Evolutionary conservation across 1,140 invertebrate species (phyloP), one percentile per base, ranked within the genome.

Genomic region (Polyergus mexicanus): DNA sequence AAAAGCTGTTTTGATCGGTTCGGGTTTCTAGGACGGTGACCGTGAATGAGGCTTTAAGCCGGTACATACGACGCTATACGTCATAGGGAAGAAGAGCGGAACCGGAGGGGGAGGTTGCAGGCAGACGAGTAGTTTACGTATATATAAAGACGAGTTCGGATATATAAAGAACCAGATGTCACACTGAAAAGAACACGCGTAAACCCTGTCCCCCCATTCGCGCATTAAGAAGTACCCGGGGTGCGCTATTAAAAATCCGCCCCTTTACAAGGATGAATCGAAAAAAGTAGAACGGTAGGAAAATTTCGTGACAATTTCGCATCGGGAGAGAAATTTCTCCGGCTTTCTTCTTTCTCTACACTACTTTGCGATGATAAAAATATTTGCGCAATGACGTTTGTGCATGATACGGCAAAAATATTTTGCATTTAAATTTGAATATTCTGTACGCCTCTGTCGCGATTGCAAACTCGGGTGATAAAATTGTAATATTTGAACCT

Each of bases 1-100:
- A 94, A 94, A 94, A 94, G 91, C 92, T 94, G 94, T 94, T 94
- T 94, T 93, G 92, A 94, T 94, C 93, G 92, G 92, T 94, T 94
- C 92, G 90, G 93, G 92, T 94, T 95, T 94, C 93, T 93, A 93
- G 93, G 90, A 93, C 92, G 90, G 89, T 91, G 88, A 85, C 89
- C 91, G 92, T 94, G 93, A 94, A 94, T 94, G 91, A 92, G 84
- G 81, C 76, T 86, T 77, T 89, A 69, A 72, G 74, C 81, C 66
- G 69, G 80, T 89, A 89, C 63, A 89, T 56, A 66, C 44, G 72
- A 80, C 78, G 87, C 11, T 44, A 22, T 47, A 19, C 75, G 41
- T 47, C 28, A 25, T 68, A n/a, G 75, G 25, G 76, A 25, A 41
- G 38, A 69, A 54, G 38, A 69, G 51, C 58, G 54, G 74, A 80